Evolutionary conservation across 2,113 vertebrate genomes (phyloP), one percentile per base, ranked within the genome.

Genomic region (Pterocles burchelli): DNA sequence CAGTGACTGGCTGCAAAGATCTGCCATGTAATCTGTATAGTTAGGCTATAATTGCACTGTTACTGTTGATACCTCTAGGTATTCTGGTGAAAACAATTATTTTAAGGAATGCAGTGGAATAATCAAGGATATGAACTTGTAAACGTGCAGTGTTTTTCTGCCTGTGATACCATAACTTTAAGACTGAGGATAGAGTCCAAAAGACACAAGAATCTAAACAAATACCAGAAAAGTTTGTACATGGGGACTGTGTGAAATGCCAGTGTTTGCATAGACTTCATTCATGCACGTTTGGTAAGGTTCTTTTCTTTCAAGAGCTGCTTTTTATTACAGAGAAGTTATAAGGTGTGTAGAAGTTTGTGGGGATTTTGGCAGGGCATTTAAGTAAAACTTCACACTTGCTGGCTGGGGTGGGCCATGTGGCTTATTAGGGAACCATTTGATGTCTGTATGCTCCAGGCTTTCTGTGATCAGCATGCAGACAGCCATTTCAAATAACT

Each of bases 281-380:
- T 67, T 92, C 10, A 7, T 58, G 24, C 21, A 6, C 59, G 17
- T 85, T 77, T 90, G n/a, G 75, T 79, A 87, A 83, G 25, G 21
- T 9, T 91, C 58, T 73, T 85, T 84, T 75, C 57, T 91, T 93
- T 95, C 41, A 79, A 46, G 67, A 76, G 46, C 52, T 72, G 45
- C 31, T 61, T 78, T 89, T 91, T 93, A 73, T 95, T 94, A 55
- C 19, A 34, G 62, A 36, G n/a, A 38, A 66, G 36, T 94, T 88
- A 36, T 1, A 85, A 76, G 70, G 51, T 88, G 9, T 62, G 29
- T 80, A 85, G 25, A 89, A 91, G 46, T 91, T 89, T 63, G 77
- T 61, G 70, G 29, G 3, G 0, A 6, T 88, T 86, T 93, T 89
- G 78, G 70, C 52, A 89, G 52, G 24, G 18, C 28, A 21, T 87